Evolutionary conservation across 2,888 invertebrate species (phyloP).

Genomic region (Scaptomyza tumidula): DNA sequence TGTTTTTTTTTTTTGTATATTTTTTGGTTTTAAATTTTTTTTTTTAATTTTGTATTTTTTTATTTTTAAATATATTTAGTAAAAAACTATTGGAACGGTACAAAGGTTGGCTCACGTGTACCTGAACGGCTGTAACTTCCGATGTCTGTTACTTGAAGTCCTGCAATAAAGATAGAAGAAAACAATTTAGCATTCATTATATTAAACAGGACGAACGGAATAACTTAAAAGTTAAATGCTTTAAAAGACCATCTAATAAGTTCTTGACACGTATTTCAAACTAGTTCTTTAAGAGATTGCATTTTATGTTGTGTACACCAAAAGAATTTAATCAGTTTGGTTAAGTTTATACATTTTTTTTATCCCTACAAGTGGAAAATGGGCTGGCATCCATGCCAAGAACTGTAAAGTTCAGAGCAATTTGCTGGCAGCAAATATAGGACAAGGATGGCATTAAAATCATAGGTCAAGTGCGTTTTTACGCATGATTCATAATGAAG

Average conservation of each 20-base stretch:
- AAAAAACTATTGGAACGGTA: conserved; percentile 66
- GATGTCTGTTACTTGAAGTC: conserved; percentile 98
- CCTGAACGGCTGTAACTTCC: conserved; percentile 98
- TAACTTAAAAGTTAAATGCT: no score
- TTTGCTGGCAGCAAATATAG: not conserved
- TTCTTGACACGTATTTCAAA: no score
- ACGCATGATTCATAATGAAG: not conserved
- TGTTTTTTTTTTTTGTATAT: conserved; percentile 21
- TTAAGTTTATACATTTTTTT: no score
- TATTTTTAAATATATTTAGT: conserved; percentile 45
- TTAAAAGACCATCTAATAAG: no score
- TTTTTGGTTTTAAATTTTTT: conserved; percentile 45
- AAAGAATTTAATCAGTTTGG: no score
- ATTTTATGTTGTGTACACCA: no score
- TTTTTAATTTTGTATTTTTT: conserved; percentile 50
- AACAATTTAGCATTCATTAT: conserved; percentile 17
- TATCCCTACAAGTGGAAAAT: not conserved
- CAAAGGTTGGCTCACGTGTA: conserved; percentile 91
- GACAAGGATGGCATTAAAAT: not conserved
- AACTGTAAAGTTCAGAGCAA: not conserved
- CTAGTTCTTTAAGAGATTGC: no score
- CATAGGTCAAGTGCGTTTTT: not conserved
- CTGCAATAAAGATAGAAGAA: conserved; percentile 84
- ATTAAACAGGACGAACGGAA: no score
- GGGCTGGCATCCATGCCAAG: not conserved